Percentiles rank a stretch among this genome's conserved stretches.
Evolutionary conservation across 2,797 vertebrate genomes (phyloP).

Genomic region (Anisognathus igniventris): DNA sequence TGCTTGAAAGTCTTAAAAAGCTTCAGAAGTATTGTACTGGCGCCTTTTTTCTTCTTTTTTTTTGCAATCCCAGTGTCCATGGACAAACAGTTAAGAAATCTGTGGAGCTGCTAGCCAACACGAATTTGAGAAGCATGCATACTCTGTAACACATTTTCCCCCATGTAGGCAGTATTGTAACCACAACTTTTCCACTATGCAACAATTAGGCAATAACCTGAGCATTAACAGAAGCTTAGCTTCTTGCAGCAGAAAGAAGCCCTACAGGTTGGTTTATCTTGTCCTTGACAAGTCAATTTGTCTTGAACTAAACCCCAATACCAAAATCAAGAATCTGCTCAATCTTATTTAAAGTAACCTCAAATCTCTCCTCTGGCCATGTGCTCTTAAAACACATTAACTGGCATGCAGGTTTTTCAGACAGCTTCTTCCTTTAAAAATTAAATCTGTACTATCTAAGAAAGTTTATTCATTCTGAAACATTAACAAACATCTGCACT

Average conservation of each 20-base stretch:
- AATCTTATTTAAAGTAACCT: neutral
- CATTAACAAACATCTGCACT: neutral
- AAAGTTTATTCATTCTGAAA: neutral
- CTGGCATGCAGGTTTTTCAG: neutral
- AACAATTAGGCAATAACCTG: neutral
- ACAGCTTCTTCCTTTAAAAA: neutral
- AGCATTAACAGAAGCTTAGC: neutral
- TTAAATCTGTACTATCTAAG: neutral
- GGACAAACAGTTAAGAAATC: neutral
- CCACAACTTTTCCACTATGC: neutral
- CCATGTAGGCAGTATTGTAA: neutral
- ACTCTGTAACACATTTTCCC: neutral
- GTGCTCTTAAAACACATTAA: neutral
- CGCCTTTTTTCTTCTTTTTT: too few species aligned
- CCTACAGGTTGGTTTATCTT: neutral
- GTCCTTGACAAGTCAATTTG: neutral
- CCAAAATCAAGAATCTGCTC: neutral
- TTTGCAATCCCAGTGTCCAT: neutral
- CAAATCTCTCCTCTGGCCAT: neutral
- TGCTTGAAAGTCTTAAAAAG: neutral
- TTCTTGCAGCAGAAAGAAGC: neutral
- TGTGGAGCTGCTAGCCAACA: neutral
- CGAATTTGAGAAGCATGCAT: neutral
- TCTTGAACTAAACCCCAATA: neutral
- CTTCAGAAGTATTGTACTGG: neutral